Evolutionary conservation across 2,797 vertebrate species (phyloP).

Genomic region (Peromyscus eremicus): DNA sequence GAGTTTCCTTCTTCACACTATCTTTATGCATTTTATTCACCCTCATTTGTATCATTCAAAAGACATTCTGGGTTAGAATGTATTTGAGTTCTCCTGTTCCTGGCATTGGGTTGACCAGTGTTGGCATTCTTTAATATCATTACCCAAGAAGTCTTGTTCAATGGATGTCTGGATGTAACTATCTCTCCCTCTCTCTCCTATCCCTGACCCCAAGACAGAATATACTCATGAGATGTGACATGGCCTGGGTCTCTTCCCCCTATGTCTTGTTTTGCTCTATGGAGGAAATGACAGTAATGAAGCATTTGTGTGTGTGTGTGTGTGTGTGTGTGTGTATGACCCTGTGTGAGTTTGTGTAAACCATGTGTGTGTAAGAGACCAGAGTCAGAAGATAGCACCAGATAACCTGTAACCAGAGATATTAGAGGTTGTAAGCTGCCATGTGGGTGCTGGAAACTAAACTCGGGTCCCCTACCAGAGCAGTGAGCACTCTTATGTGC

Average conservation of each 20-base stretch:
- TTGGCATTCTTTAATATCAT: background rate
- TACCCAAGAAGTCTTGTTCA: conserved; percentile 21
- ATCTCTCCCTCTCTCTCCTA: background rate
- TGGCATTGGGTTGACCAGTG: background rate
- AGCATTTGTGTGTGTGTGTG: background rate
- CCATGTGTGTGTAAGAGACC: background rate
- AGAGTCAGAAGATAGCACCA: background rate
- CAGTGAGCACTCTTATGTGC: background rate
- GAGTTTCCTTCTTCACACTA: background rate
- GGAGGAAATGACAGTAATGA: background rate
- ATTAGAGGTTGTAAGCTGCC: background rate
- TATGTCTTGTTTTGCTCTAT: background rate
- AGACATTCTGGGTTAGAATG: background rate
- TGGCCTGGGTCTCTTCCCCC: background rate
- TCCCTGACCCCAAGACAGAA: background rate
- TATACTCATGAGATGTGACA: background rate
- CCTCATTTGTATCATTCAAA: conserved; percentile 14
- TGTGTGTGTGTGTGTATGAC: background rate
- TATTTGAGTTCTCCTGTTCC: background rate
- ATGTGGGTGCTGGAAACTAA: background rate
- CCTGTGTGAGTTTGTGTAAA: background rate
- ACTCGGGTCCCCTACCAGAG: background rate
- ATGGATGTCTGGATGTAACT: background rate
- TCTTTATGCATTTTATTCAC: background rate
- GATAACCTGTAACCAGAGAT: background rate